Evolutionary conservation across 2,888 invertebrate species (phyloP).

Genomic region (Graphium colonna): DNA sequence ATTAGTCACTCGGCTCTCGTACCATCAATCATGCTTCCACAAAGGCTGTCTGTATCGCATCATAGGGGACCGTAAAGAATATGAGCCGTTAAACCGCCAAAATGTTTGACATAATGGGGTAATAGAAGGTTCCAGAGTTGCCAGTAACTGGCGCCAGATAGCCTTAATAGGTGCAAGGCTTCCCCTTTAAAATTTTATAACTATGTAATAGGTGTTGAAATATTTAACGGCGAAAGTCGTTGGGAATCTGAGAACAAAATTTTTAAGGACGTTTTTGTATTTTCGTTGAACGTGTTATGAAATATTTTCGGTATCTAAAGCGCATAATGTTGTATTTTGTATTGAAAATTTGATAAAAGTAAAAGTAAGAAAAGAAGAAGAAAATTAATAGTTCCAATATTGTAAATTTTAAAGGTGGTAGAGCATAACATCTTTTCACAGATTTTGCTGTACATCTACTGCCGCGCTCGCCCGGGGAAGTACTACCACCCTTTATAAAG

Average conservation of each 20-base stretch:
- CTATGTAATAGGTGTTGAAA: constrained; percentile 12
- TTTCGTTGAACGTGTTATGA: too few relatives aligned
- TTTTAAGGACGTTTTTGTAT: too few relatives aligned
- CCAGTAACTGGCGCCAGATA: constrained; percentile 11
- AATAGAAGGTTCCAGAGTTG: constrained; percentile 30
- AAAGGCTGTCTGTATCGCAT: constrained; percentile 57
- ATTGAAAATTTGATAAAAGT: too few relatives aligned
- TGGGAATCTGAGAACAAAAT: not conserved
- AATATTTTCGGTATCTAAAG: too few relatives aligned
- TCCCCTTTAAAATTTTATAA: constrained; percentile 18
- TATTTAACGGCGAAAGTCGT: not conserved
- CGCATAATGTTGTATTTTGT: too few relatives aligned
- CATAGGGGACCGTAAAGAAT: constrained; percentile 53
- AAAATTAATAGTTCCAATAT: too few relatives aligned
- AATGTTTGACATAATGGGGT: constrained; percentile 52
- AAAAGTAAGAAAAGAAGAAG: too few relatives aligned
- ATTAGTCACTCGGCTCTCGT: constrained; percentile 58
- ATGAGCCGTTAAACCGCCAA: constrained; percentile 58
- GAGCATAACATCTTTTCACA: too few relatives aligned
- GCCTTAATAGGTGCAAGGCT: constrained; percentile 18
- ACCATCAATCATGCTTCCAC: constrained; percentile 72
- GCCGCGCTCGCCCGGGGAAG: too few relatives aligned
- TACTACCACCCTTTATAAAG: too few relatives aligned
- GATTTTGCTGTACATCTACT: too few relatives aligned
- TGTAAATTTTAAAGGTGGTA: too few relatives aligned